Base-by-base conservation (phyloP, 2,888 invertebrate genomes). In the Boloria euphrosyne region DNA sequence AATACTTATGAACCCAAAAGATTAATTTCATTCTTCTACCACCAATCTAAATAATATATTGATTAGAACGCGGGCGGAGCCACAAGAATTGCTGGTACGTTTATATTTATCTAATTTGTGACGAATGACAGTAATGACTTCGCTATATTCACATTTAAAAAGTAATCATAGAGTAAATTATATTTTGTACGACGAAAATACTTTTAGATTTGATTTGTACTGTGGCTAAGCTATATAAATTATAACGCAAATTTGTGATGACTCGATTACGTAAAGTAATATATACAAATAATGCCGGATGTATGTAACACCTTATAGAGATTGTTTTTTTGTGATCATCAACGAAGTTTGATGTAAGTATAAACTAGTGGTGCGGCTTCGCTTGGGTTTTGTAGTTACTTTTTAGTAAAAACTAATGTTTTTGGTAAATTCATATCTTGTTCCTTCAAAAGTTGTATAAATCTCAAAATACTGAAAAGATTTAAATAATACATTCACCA, bases 281-380 rank as follows among this genome's bases (percentile, higher is more conserved):
- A 46, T 46, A 46, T n/a, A 46, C 44, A 13, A 62, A 57, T 61
- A 51, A 58, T 57, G 53, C 14, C 44, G 57, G 57, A 57, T 57
- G 57, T 57, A n/a, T 44, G 55, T 55, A 44, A 55, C 52, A 49
- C 14, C 22, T 13, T 57, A 22, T 4, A 16, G 3, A 46, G 22
- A 57, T 46, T 22, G 10, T 27, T 57, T 57, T n/a, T 57, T 57
- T 57, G 57, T 10, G n/a, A n/a, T 13, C 57, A 46, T 57, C 38
- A 57, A 57, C 46, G 44, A 27, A 38, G 18, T 7, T 17, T 16
- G 46, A 57, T 46, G 10, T n/a, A 57, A 13, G 57, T 13, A 57
- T 46, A 57, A 22, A 44, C 13, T 43, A 22, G 22, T 22, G 44
- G 5, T 44, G 10, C 22, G 31, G 31, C 10, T 31, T 31, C 6